Percentiles rank a stretch among this genome's conserved stretches.
Conservation (phyloP, 2,797 vertebrate genomes). For the Cottoperca gobio region DNA sequence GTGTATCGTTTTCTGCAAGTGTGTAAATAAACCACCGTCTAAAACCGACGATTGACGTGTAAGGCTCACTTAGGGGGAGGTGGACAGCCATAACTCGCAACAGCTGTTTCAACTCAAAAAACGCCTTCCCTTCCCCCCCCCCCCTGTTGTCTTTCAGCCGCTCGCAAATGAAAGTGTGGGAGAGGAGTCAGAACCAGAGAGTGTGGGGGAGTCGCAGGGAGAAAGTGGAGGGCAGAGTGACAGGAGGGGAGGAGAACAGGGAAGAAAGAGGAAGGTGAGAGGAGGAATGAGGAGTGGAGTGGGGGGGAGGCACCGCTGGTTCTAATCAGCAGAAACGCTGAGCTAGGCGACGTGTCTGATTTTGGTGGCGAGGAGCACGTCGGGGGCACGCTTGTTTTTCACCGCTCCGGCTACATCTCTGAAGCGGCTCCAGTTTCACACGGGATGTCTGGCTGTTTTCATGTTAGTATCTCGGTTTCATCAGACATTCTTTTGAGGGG, state of each 20-base stretch:
- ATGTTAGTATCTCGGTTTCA: slow-evolving; percentile 73
- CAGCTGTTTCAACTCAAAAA: slow-evolving; percentile 72
- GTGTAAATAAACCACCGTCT: slow-evolving; percentile 69
- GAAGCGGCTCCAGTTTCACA: slow-evolving; percentile 73
- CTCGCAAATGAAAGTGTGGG: slow-evolving; percentile 38
- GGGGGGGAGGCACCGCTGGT: slow-evolving; percentile 64
- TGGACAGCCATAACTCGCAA: slow-evolving; percentile 63
- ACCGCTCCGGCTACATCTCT: slow-evolving; percentile 34
- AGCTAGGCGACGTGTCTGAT: slow-evolving; percentile 76
- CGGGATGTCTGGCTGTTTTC: slow-evolving; percentile 77
- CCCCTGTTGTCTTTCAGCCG: slow-evolving; percentile 42
- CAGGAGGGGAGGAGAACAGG: background rate
- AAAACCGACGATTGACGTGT: slow-evolving; percentile 53
- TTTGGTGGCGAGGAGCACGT: slow-evolving; percentile 70
- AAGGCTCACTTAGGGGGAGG: slow-evolving; percentile 23
- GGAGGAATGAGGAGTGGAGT: slow-evolving; percentile 44
- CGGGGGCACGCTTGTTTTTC: slow-evolving; percentile 77
- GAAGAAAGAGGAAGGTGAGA: slow-evolving; percentile 29
- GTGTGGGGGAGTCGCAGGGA: background rate
- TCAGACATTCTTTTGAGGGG: slow-evolving; percentile 70
- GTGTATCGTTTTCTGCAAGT: slow-evolving; percentile 54
- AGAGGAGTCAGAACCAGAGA: slow-evolving; percentile 2
- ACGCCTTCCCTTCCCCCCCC: background rate
- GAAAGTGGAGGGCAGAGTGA: slow-evolving; percentile 5
- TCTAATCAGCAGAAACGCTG: slow-evolving; percentile 84